A percentile compares a stretch with the other conserved stretches of the same genome.
Conservation (phyloP, 2,113 vertebrate genomes). For the Dendropsophus ebraccatus region DNA sequence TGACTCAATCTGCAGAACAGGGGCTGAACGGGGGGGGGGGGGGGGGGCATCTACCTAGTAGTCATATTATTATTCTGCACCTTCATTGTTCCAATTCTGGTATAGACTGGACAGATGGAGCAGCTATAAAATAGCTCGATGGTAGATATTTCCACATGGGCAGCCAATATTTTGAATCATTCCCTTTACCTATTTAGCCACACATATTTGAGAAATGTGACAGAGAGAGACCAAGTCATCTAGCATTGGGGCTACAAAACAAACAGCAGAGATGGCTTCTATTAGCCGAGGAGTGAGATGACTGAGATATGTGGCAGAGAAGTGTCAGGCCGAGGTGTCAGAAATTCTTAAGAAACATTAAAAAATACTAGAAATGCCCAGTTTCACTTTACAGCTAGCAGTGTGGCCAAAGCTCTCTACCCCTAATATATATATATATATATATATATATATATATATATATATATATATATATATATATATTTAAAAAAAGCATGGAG, state of each 20-base stretch:
- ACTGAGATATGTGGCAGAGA: slow-evolving; percentile 32
- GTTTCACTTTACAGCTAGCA: not conserved
- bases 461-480: too few relatives aligned
- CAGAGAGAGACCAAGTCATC: slow-evolving; percentile 45
- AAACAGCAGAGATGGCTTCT: slow-evolving; percentile 19
- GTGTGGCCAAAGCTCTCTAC: not conserved
- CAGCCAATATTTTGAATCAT: not conserved
- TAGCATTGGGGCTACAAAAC: slow-evolving; percentile 43
- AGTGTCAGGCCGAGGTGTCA: slow-evolving; percentile 41
- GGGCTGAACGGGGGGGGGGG: not conserved
- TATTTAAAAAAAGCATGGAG: not conserved
- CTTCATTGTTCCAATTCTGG: not conserved
- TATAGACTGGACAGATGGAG: too few relatives aligned
- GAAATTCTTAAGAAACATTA: slow-evolving; percentile 28
- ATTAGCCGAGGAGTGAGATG: slow-evolving; percentile 33
- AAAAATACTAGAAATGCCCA: not conserved
- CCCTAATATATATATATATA: too few relatives aligned
- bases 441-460: too few relatives aligned
- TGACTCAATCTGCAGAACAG: not conserved
- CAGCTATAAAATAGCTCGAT: too few relatives aligned
- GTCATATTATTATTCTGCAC: not conserved
- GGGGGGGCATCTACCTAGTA: not conserved
- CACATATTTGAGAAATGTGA: slow-evolving; percentile 26
- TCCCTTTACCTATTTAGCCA: not conserved
- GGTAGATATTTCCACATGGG: too few relatives aligned